These are phyloP conservation scores for Arremon aurantiirostris DNA, from an alignment of 2,797 vertebrate genomes.

Conservation along the genomic window DNA sequence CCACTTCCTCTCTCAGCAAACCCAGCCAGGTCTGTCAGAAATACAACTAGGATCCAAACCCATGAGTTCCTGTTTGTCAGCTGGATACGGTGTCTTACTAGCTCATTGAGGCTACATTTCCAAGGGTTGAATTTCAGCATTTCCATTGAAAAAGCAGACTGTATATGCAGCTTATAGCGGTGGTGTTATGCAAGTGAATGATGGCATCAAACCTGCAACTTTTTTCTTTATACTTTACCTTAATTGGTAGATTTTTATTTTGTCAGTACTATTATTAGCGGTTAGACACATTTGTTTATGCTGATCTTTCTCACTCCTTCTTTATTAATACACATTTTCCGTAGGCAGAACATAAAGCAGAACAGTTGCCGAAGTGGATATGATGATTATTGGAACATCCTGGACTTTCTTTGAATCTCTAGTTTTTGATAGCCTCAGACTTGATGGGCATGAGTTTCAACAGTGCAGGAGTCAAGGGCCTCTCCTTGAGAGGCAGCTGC, in stretches of 20 bases:
- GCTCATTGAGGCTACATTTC: not conserved
- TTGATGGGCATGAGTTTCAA: not conserved
- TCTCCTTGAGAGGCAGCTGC: not conserved
- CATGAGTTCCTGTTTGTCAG: not conserved
- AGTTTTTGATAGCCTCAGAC: not conserved
- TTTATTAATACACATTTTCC: slow-evolving; percentile 30
- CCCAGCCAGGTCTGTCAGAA: not conserved
- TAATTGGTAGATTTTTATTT: not conserved
- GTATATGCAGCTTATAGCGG: not conserved
- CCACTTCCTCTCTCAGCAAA: not conserved
- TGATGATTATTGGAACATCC: not conserved
- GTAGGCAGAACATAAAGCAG: not conserved
- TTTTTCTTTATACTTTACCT: not conserved
- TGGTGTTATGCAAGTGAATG: not conserved
- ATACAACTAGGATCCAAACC: not conserved
- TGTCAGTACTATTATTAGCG: not conserved
- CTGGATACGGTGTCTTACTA: fast-evolving
- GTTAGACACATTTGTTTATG: not conserved
- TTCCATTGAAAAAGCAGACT: not conserved
- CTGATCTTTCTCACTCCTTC: not conserved
- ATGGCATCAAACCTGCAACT: not conserved
- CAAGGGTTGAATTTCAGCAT: not conserved
- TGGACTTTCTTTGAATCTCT: not conserved
- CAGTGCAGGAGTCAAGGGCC: not conserved
- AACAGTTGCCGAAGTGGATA: not conserved